Evolutionary conservation across 2,888 invertebrate genomes (phyloP).

Genomic region (Cerastoderma edule): DNA sequence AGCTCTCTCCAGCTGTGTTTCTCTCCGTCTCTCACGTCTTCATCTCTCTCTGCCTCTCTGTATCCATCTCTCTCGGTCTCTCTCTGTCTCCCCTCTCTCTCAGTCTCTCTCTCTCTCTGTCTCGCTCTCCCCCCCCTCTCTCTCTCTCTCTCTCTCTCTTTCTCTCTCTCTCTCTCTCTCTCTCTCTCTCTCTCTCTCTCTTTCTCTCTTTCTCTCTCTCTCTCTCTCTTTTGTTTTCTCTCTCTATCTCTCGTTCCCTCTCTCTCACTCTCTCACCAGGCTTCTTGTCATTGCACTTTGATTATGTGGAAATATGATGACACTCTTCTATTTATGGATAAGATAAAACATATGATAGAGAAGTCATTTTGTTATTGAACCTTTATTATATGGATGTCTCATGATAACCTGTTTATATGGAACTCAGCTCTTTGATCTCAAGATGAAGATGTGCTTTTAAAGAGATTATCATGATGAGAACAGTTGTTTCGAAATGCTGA

Average conservation of each 20-base stretch:
- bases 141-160: background rate
- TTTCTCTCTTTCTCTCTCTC: background rate
- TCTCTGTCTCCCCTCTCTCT: background rate
- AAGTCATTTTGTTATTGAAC: no score
- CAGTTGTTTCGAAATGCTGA: no score
- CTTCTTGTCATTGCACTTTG: no score
- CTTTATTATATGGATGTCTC: no score
- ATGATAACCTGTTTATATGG: no score
- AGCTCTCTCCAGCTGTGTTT: background rate
- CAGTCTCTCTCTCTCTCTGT: background rate
- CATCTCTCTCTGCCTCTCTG: background rate
- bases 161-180: background rate
- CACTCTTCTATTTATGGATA: no score
- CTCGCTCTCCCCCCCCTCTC: background rate
- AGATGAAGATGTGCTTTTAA: no score
- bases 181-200: background rate
- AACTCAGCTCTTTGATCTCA: no score
- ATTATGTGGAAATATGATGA: no score
- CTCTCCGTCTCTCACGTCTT: background rate
- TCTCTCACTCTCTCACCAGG: background rate
- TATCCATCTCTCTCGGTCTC: background rate
- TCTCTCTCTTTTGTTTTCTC: background rate
- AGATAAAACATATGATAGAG: no score
- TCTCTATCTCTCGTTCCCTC: background rate
- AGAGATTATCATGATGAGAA: no score